Conservation (phyloP, 2,888 invertebrate genomes). For the Cecidostiba fungosa region DNA sequence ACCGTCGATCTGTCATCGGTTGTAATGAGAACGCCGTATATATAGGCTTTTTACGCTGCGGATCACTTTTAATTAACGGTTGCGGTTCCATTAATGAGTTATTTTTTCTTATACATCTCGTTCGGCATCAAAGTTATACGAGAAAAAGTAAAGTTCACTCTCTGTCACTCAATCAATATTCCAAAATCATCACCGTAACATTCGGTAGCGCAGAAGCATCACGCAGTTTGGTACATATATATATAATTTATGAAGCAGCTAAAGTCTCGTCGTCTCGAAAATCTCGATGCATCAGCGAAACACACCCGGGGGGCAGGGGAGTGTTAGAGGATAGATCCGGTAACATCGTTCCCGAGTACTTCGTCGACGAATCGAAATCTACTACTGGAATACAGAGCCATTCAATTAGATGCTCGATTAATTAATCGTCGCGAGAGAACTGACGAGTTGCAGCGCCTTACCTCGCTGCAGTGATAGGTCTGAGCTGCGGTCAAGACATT, state of each 20-base stretch:
- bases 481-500: constrained; percentile 57
- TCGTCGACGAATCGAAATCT: constrained; percentile 63
- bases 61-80: constrained; percentile 5
- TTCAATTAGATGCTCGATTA: constrained; percentile 75
- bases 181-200: too few species aligned
- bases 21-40: not conserved
- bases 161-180: too few species aligned
- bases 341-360: constrained; percentile 27
- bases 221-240: not conserved
- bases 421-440: constrained; percentile 72
- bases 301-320: not conserved
- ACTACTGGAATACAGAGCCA: constrained; percentile 71
- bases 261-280: not conserved
- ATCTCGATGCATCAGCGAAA: not conserved
- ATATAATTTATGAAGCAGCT: constrained; percentile 28
- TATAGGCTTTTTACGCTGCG: not conserved
- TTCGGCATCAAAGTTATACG: too few species aligned
- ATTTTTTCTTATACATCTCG: not conserved
- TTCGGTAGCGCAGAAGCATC: not conserved
- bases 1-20: not conserved
- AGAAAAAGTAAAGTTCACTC: too few species aligned
- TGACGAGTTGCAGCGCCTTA: not conserved
- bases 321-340: too few species aligned
- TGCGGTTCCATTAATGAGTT: not conserved
- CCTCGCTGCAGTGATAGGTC: not conserved